Evolutionary conservation across 2,797 vertebrate species (phyloP), one percentile per base, ranked within the genome.

Genomic region (Rousettus madagascariensis): DNA sequence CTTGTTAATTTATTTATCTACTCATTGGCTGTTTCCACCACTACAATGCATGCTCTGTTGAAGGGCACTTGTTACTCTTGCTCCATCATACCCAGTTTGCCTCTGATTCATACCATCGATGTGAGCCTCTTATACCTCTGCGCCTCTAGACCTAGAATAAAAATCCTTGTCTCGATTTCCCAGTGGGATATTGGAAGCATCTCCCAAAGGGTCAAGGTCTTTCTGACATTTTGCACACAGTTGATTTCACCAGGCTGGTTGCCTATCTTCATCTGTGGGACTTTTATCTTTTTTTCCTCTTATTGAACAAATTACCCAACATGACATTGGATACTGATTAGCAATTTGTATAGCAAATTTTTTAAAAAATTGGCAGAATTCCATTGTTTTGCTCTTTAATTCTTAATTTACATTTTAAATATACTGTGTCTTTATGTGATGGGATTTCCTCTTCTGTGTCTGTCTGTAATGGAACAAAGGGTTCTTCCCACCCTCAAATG

Each of bases 401-500:
- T 98, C 97, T 98, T 98, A 98, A 98, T 98, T 98, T 98, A 97
- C 98, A 98, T 98, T 98, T 98, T 98, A 97, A 98, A 97, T 97
- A 96, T 97, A 89, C 97, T 98, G 96, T 97, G 97, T 98, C 97
- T 97, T 98, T 96, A 65, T 97, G 96, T 96, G 96, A 96, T 82
- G 96, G 90, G 92, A 90, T 96, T 97, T 97, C 94, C 95, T 98
- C 96, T 97, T 98, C 94, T 97, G 95, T 96, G 71, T 97, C 95
- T 96, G 63, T 97, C 90, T 97, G 79, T 98, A 97, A 98, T 97
- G 93, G 96, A 97, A 98, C 41, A 86, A 83, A 75, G 53, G 22
- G 2, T 75, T 94, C 74, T 96, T 66, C 94, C 84, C 43, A 11
- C 12, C 82, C 77, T 72, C 91, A 98, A 97, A 72, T 88, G 79